Base-by-base conservation (phyloP, 2,888 invertebrate genomes). In the Mycalesis mineus region DNA sequence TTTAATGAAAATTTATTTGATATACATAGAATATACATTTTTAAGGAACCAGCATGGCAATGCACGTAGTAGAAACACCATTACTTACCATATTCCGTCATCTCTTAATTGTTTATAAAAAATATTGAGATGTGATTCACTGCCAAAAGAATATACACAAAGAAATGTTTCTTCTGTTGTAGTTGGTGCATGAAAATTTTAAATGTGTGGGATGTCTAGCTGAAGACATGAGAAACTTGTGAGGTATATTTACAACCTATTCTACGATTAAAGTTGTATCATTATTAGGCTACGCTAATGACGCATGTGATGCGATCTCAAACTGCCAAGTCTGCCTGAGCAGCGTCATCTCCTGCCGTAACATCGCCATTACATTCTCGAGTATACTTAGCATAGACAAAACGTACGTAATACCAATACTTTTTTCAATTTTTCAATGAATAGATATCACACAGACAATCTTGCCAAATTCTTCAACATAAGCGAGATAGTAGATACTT, bases 141-240 rank as follows among this genome's bases (percentile, higher is more conserved):
- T 52, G 52, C 52, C 52, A 52, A 52, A 52, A 42, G 7, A 42
- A 13, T 33, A 29, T 33, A 29, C n/a, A 42, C 29, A 51, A 51
- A 31, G 28, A 29, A 7, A 7, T 37, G 17, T 48, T 17, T 13
- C 17, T 48, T 11, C 36, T n/a, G 36, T 11, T 13, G 22, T 5
- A 33, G 33, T 7, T 33, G 31, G 15, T n/a, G 31, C 9, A 2
- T 11, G 8, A 45, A 45, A 29, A 29, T n/a, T 44, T 13, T n/a
- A 45, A 45, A 31, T 14, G 14, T 29, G 14, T 40, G 31, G 14
- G 9, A 29, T 40, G 15, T 51, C 15, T 51, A 51, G 40, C 14
- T 14, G 13, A 40, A 14, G 1, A 51, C 13, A 40, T 28, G 14
- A 40, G 37, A 14, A 13, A 40, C 22, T 14, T 29, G 9, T 31